Evolutionary conservation across 2,113 vertebrate species (phyloP).

Genomic region (Notothenia rossii): DNA sequence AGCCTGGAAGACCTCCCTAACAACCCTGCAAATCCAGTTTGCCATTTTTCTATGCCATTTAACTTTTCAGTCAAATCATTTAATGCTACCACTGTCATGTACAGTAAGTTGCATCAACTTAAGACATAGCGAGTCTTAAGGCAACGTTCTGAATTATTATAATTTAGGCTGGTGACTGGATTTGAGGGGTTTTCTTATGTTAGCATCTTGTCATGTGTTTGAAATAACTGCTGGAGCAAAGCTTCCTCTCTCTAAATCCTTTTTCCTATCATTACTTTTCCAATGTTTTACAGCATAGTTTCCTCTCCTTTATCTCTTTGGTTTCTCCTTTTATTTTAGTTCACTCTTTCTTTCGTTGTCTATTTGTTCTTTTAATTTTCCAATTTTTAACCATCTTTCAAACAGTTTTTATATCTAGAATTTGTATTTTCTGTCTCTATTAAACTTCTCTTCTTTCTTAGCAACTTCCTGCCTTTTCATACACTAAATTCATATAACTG

Average conservation of each 20-base stretch:
- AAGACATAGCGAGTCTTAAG: not conserved
- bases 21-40: constrained; percentile 55
- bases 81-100: not conserved
- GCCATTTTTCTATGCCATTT: not conserved
- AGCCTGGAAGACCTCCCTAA: constrained; percentile 13
- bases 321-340: no score
- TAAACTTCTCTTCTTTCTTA: not conserved
- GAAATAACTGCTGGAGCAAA: constrained; percentile 70
- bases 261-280: constrained; percentile 31
- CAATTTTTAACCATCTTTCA: no score
- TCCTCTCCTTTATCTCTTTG: no score
- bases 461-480: constrained; percentile 10
- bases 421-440: not conserved
- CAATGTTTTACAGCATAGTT: not conserved
- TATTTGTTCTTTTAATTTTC: no score
- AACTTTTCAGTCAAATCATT: not conserved
- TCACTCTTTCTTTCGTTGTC: no score
- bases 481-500: constrained; percentile 16
- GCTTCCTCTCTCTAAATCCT: constrained; percentile 35
- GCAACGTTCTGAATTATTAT: constrained; percentile 1
- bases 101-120: not conserved
- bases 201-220: constrained; percentile 74
- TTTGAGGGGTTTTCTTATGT: constrained; percentile 59
- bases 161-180: constrained; percentile 34
- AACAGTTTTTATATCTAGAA: no score